phyloP scores from a whole-genome alignment of 2,888 invertebrate genomes.

The Gisinianus flammeolus region DNA sequence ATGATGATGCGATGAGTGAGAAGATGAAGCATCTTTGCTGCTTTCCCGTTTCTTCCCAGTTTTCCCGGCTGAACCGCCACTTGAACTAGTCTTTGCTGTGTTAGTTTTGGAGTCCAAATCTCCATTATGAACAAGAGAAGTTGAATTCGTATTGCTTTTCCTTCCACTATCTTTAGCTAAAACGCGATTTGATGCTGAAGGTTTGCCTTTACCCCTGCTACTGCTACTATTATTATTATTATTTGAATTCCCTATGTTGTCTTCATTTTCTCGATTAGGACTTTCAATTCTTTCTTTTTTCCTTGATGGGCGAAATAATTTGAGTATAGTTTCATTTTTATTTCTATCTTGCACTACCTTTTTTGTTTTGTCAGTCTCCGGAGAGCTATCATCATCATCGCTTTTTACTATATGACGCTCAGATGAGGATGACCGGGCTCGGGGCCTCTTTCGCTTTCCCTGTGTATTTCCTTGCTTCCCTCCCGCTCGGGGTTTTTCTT shows the following conservation, averaged over 20 bases:
- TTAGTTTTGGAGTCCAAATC: slow-evolving; percentile 43
- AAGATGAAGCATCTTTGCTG: slow-evolving; percentile 23
- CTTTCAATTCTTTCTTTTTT: slow-evolving; percentile 51
- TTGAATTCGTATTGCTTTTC: slow-evolving; percentile 40
- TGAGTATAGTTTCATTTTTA: slow-evolving; percentile 56
- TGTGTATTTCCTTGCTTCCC: slow-evolving; percentile 11
- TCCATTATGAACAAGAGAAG: slow-evolving; percentile 52
- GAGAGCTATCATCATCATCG: slow-evolving; percentile 46
- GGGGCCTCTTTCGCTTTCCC: slow-evolving; percentile 39
- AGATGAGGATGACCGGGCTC: slow-evolving; percentile 41
- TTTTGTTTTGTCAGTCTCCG: slow-evolving; percentile 52
- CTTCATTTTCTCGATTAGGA: slow-evolving; percentile 45
- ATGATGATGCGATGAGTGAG: slow-evolving; percentile 31
- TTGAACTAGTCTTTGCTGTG: slow-evolving; percentile 36
- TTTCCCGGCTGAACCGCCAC: slow-evolving; percentile 18
- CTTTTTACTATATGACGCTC: slow-evolving; percentile 42
- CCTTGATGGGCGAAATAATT: slow-evolving; percentile 51
- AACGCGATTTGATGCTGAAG: slow-evolving; percentile 51
- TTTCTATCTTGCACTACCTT: slow-evolving; percentile 51
- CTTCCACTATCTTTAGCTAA: slow-evolving; percentile 57
- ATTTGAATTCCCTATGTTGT: background rate
- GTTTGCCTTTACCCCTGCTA: background rate
- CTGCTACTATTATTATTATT: background rate
- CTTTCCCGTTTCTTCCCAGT: slow-evolving; percentile 28
- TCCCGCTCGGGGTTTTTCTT: slow-evolving; percentile 41